Evolutionary conservation across 2,113 vertebrate species (phyloP).

Genomic region (Serinus canaria): DNA sequence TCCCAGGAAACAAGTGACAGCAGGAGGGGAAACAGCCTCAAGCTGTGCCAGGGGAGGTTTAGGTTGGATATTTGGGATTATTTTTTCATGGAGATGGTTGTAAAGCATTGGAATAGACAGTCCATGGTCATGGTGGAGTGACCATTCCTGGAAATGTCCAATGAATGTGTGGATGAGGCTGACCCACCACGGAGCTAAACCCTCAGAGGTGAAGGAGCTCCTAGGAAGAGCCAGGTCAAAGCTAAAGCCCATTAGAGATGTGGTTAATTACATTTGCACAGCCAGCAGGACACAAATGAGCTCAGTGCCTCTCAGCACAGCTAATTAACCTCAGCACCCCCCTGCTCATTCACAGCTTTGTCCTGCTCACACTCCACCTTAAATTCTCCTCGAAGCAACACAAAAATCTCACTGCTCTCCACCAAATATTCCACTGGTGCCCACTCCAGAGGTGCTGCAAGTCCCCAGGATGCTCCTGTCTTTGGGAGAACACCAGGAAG

Average conservation of each 20-base stretch:
- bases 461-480: background rate
- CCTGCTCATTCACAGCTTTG: background rate
- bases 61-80: background rate
- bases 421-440: background rate
- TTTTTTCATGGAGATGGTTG: background rate
- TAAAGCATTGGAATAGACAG: background rate
- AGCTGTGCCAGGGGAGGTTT: background rate
- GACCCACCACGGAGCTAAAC: background rate
- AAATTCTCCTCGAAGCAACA: background rate
- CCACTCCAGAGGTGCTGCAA: no score
- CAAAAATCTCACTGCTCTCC: accelerated
- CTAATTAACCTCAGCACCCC: background rate
- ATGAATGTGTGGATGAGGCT: background rate
- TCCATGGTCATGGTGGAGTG: background rate
- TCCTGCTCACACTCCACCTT: accelerated
- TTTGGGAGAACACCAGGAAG: background rate
- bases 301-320: background rate
- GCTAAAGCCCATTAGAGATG: background rate
- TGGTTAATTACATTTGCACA: background rate
- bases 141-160: background rate
- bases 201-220: background rate
- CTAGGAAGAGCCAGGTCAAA: background rate
- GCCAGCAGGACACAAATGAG: background rate
- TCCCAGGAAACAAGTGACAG: background rate
- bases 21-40: background rate